These are phyloP conservation scores for Ceratoteleas bidentatus DNA, from an alignment of 1,140 invertebrate species.

Conservation along the genomic window DNA sequence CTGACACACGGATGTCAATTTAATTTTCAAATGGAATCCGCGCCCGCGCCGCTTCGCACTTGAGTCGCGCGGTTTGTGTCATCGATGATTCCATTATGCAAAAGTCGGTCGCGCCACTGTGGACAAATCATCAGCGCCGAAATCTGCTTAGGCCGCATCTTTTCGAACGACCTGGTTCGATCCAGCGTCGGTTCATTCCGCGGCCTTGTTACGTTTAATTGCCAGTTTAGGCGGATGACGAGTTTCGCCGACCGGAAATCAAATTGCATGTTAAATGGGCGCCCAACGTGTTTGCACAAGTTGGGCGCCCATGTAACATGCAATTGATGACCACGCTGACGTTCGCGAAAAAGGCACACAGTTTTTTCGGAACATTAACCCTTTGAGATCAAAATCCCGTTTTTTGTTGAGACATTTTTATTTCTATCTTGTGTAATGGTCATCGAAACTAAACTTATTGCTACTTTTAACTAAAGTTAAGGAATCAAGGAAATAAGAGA, in stretches of 20 bases:
- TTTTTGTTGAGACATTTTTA: too few relatives aligned
- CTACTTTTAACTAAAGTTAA: too few relatives aligned
- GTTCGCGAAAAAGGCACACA: too few relatives aligned
- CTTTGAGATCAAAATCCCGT: too few relatives aligned
- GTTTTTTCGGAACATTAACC: too few relatives aligned
- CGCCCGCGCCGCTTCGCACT: conserved; percentile 28
- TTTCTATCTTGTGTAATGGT: too few relatives aligned
- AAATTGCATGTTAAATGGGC: background rate
- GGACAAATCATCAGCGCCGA: conserved; percentile 49
- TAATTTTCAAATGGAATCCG: conserved; percentile 61
- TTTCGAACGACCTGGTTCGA: conserved; percentile 6
- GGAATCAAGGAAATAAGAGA: too few relatives aligned
- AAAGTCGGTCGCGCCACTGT: conserved; percentile 19
- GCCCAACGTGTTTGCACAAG: too few relatives aligned
- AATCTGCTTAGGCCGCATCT: conserved; percentile 27
- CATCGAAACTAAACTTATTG: too few relatives aligned
- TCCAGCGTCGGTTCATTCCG: conserved; percentile 7
- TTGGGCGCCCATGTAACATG: too few relatives aligned
- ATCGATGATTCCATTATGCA: conserved; percentile 60
- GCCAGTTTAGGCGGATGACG: background rate
- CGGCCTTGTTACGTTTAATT: background rate
- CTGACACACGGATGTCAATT: conserved; percentile 62
- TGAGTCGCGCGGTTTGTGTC: conserved; percentile 33
- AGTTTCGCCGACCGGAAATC: background rate
- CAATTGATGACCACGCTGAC: too few relatives aligned